These are phyloP conservation scores for Sialis fuliginosa DNA, from an alignment of 2,888 invertebrate genomes.

Conservation along the genomic window DNA sequence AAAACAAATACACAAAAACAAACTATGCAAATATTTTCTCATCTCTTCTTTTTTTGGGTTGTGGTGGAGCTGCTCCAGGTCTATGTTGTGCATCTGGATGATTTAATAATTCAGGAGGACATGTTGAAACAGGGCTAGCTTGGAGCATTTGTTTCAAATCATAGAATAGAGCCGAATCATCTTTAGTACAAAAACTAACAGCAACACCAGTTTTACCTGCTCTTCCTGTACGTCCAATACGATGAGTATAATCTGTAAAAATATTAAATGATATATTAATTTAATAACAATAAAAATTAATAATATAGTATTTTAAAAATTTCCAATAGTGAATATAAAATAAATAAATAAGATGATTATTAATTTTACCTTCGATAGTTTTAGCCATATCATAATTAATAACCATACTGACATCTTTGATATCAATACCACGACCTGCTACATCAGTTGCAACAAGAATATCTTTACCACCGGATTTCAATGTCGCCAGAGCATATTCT, in stretches of 20 bases:
- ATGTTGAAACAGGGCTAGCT: conserved; percentile 80
- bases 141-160: conserved; percentile 87
- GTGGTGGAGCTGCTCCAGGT: conserved; percentile 85
- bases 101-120: conserved; percentile 91
- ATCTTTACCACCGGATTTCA: conserved; percentile 92
- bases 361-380: conserved; percentile 63
- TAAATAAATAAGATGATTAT: neutral
- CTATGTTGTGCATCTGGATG: conserved; percentile 98
- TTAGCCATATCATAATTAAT: conserved; percentile 99
- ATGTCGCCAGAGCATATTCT: conserved; percentile 91
- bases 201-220: conserved; percentile 96
- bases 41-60: conserved; percentile 82
- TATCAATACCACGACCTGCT: conserved; percentile 99
- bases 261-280: conserved; percentile 8
- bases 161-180: conserved; percentile 88
- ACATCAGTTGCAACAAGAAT: conserved; percentile 99
- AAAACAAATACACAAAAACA: neutral
- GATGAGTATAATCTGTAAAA: conserved; percentile 73
- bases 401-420: conserved; percentile 97
- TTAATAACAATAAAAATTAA: neutral
- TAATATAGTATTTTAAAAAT: neutral
- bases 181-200: conserved; percentile 92
- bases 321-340: neutral
- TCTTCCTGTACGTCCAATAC: conserved; percentile 97
- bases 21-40: conserved; percentile 84